Evolutionary conservation across 2,888 invertebrate genomes (phyloP), one percentile per base, ranked within the genome.

Genomic region (Zygogramma bicolorata): DNA sequence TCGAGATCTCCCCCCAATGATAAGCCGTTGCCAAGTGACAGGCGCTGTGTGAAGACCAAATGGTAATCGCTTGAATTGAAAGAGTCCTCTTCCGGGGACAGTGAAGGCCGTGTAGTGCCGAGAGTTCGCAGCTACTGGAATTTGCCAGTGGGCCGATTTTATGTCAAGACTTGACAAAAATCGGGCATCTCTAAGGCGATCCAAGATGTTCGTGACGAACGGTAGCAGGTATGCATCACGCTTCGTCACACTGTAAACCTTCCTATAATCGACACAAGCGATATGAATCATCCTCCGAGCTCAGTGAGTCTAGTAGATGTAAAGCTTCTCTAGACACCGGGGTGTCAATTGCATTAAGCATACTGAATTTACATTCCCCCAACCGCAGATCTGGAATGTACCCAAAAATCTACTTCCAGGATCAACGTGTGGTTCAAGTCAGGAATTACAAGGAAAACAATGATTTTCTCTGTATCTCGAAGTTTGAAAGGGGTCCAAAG

Each of bases 21-120:
- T 71, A 1, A 81, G 53, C 0, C 78, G 67, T 49, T 81, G 80
- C 58, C 77, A 82, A 2, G 80, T 79, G 0, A 80, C 79, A 0
- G 81, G 81, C 0, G 80, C 76, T 7, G 76, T 75, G 5, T 73
- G 71, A 0, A 83, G 40, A 0, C 81, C 81, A 58, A 81, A 81
- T 0, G 83, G 80, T 78, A 83, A 76, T 0, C 79, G 73, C 0
- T 46, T 71, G 40, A 83, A 83, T 5, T 83, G 79, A 38, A 74
- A 80, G 0, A 81, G 60, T 7, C n/a, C n/a, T n/a, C n/a, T n/a
- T n/a, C n/a, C n/a, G n/a, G n/a, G n/a, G n/a, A n/a, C n/a, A n/a
- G n/a, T n/a, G n/a, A n/a, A n/a, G n/a, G n/a, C n/a, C n/a, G n/a
- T n/a, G n/a, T n/a, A n/a, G n/a, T n/a, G n/a, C n/a, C n/a, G n/a